Base-by-base conservation (phyloP, 2,113 vertebrate genomes). In the Neodontobutis hainanensis region DNA sequence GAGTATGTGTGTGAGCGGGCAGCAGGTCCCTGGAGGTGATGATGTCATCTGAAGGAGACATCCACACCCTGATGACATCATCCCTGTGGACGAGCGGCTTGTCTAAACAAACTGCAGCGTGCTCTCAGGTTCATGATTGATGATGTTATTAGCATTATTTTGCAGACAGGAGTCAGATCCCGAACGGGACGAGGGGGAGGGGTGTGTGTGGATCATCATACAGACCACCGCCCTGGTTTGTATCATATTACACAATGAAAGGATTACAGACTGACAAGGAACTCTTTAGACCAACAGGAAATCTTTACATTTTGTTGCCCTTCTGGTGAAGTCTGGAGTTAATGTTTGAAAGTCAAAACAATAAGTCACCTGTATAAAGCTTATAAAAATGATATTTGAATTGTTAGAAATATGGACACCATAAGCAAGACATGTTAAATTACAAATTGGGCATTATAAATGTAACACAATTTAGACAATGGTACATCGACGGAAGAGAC, bases 61-160 rank as follows among this genome's bases (percentile, higher is more conserved):
- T 61, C 68, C 75, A 70, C 80, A 58, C 83, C 78, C 78, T 15
- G 64, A 3, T 86, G 81, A 82, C 83, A 69, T 86, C 81, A 84
- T 68, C 58, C 72, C 19, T 0, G 5, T 3, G 45, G 61, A 55
- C 57, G n/a, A 52, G 11, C 40, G 10, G 27, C 32, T 40, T 46
- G 10, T 47, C 14, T 40, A 12, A 47, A 45, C 56, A 64, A 19
- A n/a, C 50, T 53, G 19, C 15, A 53, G 11, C 2, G 4, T 15
- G 19, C 36, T 6, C 50, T 58, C 51, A 34, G n/a, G 32, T 35
- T 50, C 4, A 43, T n/a, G 4, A 44, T 9, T 42, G 5, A 75
- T 63, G 45, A 15, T 38, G n/a, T 45, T 12, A 27, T 58, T 27
- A 4, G 11, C 11, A 27, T 12, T 2, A 34, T 5, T 11, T 6